These are phyloP conservation scores for Todus mexicanus DNA, from an alignment of 2,797 vertebrate species.

Conservation along the genomic window DNA sequence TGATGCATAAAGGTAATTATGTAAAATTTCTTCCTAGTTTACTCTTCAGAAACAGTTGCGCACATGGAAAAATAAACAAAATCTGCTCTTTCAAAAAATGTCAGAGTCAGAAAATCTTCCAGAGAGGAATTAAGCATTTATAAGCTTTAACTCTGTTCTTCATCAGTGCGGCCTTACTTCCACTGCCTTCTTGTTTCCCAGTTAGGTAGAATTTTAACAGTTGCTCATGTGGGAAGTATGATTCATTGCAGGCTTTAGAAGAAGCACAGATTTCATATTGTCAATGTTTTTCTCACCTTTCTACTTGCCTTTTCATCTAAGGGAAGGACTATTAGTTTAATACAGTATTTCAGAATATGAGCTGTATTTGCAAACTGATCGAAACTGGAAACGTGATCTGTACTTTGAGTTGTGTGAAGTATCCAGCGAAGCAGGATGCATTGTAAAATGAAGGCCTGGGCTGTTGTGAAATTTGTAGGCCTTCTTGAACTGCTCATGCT, in stretches of 20 bases:
- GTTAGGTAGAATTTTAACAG: background rate
- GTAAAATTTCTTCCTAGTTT: background rate
- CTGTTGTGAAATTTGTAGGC: background rate
- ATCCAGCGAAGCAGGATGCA: background rate
- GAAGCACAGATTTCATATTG: background rate
- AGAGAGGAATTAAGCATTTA: background rate
- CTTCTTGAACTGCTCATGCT: background rate
- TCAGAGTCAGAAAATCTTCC: background rate
- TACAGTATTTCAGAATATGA: background rate
- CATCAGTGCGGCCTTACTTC: background rate
- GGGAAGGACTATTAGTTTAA: background rate
- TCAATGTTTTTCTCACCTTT: background rate
- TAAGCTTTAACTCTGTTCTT: background rate
- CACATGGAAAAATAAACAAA: background rate
- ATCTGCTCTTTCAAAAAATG: background rate
- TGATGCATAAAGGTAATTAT: conserved; percentile 6
- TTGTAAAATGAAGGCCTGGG: background rate
- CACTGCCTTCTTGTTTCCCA: background rate
- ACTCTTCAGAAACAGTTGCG: background rate
- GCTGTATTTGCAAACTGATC: background rate
- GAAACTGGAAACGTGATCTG: background rate
- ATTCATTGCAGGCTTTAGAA: background rate
- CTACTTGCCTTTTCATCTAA: background rate
- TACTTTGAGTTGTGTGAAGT: background rate
- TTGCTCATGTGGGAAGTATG: background rate